These are phyloP conservation scores for Micrasema longulum DNA, from an alignment of 1,140 invertebrate species.

Conservation along the genomic window DNA sequence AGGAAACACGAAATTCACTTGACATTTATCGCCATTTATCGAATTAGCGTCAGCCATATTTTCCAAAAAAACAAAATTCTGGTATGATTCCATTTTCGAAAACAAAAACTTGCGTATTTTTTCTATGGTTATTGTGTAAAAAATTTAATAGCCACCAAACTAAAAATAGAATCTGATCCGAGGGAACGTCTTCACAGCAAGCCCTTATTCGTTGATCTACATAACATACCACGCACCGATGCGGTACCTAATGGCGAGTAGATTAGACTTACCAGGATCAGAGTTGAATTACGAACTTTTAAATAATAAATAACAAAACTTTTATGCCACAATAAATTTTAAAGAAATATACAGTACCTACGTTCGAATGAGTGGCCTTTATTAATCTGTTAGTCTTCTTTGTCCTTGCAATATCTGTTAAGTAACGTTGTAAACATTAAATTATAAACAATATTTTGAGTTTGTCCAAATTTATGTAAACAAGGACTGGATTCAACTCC, in stretches of 20 bases:
- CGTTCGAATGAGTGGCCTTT: too few species aligned
- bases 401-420: too few species aligned
- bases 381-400: too few species aligned
- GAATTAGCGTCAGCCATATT: conserved; percentile 12
- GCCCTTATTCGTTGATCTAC: conserved; percentile 5
- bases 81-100: conserved; percentile 37
- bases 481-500: too few species aligned
- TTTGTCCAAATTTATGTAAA: too few species aligned
- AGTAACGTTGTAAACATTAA: too few species aligned
- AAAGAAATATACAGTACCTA: background rate
- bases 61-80: conserved; percentile 16
- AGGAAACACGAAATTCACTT: background rate
- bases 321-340: background rate
- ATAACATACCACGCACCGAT: background rate
- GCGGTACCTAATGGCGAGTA: background rate
- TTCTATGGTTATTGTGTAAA: background rate
- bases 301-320: background rate
- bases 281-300: background rate
- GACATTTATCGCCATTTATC: conserved; percentile 20
- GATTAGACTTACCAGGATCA: background rate
- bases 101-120: background rate
- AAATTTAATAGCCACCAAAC: background rate
- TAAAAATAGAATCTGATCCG: background rate
- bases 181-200: conserved; percentile 7
- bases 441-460: too few species aligned